Conservation (phyloP, 2,797 vertebrate species). For the Lepus townsendii region DNA sequence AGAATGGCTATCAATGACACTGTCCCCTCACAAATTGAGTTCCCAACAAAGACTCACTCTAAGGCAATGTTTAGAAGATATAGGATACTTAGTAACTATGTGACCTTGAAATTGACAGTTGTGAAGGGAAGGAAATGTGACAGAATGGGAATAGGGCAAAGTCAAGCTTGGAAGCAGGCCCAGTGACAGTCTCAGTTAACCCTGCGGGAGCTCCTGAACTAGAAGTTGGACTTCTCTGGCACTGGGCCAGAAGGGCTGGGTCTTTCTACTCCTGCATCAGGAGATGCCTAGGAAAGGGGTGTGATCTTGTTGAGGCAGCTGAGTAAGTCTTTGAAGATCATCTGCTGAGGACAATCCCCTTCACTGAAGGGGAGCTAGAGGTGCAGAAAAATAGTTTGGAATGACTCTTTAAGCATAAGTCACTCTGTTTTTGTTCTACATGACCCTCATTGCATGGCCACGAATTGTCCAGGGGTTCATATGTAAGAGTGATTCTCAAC, state of each 20-base stretch:
- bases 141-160: neutral
- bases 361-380: neutral
- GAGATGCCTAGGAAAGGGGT: neutral
- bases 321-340: neutral
- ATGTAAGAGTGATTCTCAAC: neutral
- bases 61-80: constrained; percentile 18
- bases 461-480: neutral
- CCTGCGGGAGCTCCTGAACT: neutral
- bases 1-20: neutral
- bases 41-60: neutral
- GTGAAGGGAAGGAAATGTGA: neutral
- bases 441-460: neutral
- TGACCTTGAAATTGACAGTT: neutral
- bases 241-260: neutral
- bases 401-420: neutral
- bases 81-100: neutral
- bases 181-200: neutral
- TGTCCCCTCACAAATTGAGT: neutral
- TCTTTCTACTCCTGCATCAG: neutral
- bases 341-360: neutral
- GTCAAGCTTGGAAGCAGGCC: neutral
- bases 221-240: neutral
- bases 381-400: neutral
- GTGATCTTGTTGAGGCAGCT: neutral
- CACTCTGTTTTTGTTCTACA: neutral